phyloP scores from a whole-genome alignment of 2,113 vertebrate species.

The Trichechus manatus region DNA sequence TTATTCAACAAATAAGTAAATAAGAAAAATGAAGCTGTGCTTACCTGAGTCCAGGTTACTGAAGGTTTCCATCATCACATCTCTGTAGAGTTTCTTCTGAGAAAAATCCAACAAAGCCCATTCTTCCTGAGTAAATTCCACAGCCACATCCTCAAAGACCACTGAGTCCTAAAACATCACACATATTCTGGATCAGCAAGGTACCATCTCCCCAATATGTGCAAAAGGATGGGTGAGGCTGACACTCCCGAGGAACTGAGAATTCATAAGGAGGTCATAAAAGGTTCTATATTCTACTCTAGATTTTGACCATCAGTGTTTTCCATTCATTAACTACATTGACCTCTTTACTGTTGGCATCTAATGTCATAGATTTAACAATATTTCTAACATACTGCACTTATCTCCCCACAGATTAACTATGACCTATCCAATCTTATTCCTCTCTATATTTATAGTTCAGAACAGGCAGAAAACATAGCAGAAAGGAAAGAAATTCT shows the following conservation, averaged over 20 bases:
- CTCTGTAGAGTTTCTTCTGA: neutral
- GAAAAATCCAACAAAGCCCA: neutral
- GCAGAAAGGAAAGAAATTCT: no score
- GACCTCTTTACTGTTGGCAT: neutral
- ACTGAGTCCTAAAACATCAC: neutral
- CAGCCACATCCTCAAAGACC: neutral
- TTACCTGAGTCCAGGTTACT: neutral
- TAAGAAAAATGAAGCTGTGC: neutral
- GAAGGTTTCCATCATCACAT: neutral
- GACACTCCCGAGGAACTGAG: neutral
- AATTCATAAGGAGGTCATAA: neutral
- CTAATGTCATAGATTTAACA: neutral
- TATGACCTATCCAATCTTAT: neutral
- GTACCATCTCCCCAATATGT: neutral
- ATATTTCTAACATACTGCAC: neutral
- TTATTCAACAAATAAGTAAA: neutral
- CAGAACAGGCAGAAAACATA: no score
- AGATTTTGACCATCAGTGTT: neutral
- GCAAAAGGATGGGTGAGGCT: neutral
- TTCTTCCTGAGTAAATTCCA: neutral
- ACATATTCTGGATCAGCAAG: neutral
- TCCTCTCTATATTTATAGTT: no score
- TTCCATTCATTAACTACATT: neutral
- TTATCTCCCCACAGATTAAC: neutral
- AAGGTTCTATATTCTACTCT: neutral